These are phyloP conservation scores for Mesorhabditis spiculigera DNA, from an alignment of 2,888 invertebrate species.

Conservation along the genomic window DNA sequence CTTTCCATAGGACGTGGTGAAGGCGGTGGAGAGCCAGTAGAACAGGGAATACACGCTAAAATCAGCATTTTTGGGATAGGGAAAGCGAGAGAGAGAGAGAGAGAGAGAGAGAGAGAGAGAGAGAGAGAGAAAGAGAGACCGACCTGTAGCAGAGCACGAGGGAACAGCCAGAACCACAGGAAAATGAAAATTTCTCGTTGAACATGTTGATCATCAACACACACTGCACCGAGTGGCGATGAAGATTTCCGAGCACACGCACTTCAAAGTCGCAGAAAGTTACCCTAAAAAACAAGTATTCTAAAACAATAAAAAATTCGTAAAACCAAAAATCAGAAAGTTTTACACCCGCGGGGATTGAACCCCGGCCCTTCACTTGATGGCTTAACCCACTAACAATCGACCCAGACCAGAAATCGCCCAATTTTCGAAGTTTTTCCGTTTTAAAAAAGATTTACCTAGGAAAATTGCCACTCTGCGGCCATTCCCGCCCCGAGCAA, in stretches of 20 bases:
- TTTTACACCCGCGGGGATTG: too few relatives aligned
- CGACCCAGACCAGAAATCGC: too few relatives aligned
- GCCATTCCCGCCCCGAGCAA: constrained; percentile 52
- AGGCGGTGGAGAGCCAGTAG: constrained; percentile 39
- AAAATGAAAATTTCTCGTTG: constrained; percentile 54
- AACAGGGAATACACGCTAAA: constrained; percentile 35
- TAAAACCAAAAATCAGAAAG: not conserved
- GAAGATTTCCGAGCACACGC: constrained; percentile 55
- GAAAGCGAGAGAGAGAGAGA: too few relatives aligned
- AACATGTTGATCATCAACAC: constrained; percentile 57
- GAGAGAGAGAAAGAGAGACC: not conserved
- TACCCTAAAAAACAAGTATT: constrained; percentile 30
- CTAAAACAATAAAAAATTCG: not conserved
- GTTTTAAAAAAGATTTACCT: constrained; percentile 13
- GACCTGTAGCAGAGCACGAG: constrained; percentile 37
- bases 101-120: too few relatives aligned
- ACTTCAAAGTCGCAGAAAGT: constrained; percentile 57
- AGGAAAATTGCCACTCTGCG: constrained; percentile 54
- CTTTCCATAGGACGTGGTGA: constrained; percentile 21
- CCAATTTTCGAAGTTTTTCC: too few relatives aligned
- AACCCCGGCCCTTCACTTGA: too few relatives aligned
- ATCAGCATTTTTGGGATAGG: not conserved
- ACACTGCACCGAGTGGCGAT: constrained; percentile 57
- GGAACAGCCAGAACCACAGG: constrained; percentile 56
- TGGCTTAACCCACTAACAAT: too few relatives aligned